These are phyloP conservation scores for Rhodeus uyekii DNA, from an alignment of 2,797 vertebrate genomes.

Conservation along the genomic window DNA sequence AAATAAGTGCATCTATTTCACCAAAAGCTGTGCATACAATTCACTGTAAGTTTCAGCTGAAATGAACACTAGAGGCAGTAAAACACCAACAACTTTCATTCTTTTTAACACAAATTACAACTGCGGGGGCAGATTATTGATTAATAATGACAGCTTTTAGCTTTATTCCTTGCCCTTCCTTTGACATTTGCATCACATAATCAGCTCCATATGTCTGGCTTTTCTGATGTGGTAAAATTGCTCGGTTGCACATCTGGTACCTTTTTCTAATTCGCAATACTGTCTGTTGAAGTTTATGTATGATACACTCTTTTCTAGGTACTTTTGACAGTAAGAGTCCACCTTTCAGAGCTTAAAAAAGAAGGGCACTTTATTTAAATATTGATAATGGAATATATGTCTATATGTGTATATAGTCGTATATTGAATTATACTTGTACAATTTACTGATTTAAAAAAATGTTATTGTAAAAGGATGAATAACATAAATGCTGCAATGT, in stretches of 20 bases:
- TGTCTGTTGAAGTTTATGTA: constrained; percentile 45
- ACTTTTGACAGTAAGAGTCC: constrained; percentile 47
- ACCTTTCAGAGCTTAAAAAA: constrained; percentile 56
- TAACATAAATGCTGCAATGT: constrained; percentile 60
- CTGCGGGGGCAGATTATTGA: neutral
- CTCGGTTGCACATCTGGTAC: too few relatives aligned
- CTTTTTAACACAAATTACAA: neutral
- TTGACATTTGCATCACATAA: too few relatives aligned
- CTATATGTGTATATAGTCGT: constrained; percentile 54
- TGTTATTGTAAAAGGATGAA: constrained; percentile 59
- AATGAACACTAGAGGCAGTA: neutral
- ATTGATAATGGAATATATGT: constrained; percentile 52
- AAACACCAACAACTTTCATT: neutral
- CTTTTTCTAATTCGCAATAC: constrained; percentile 41
- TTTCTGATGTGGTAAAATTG: too few relatives aligned
- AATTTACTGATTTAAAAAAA: constrained; percentile 52
- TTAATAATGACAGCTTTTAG: too few relatives aligned
- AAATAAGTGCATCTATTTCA: too few relatives aligned
- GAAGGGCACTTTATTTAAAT: constrained; percentile 67
- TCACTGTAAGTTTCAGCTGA: neutral
- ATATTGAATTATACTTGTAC: constrained; percentile 54
- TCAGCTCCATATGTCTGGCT: too few relatives aligned
- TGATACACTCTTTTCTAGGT: constrained; percentile 48
- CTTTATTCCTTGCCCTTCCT: too few relatives aligned
- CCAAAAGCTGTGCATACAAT: neutral